A percentile compares a stretch with the other conserved stretches of the same genome.
These are phyloP conservation scores for Alca torda DNA, from an alignment of 2,797 vertebrate species.

Conservation along the genomic window DNA sequence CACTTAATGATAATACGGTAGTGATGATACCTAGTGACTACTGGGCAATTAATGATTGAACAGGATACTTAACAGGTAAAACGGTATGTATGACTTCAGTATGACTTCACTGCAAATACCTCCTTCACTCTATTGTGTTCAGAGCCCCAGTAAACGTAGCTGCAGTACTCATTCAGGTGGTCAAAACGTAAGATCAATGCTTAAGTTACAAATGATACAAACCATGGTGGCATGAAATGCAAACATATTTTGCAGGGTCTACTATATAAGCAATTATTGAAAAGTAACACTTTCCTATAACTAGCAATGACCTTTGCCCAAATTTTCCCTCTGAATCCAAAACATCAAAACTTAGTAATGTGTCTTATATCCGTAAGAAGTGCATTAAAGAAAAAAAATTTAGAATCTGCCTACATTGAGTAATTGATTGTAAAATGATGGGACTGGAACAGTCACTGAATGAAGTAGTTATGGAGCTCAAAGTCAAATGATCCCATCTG, in stretches of 20 bases:
- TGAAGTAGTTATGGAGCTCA: background rate
- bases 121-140: background rate
- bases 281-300: background rate
- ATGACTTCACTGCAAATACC: background rate
- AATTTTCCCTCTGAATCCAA: background rate
- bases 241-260: background rate
- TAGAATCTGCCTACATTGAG: background rate
- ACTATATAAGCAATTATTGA: background rate
- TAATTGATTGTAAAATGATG: background rate
- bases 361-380: background rate
- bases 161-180: background rate
- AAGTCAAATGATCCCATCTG: background rate
- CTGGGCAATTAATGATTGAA: background rate
- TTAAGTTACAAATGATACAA: background rate
- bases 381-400: background rate
- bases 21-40: background rate
- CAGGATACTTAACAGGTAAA: background rate
- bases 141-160: background rate
- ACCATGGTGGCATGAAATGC: background rate
- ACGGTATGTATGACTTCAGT: background rate
- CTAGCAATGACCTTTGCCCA: background rate
- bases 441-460: background rate
- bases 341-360: background rate
- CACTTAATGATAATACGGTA: background rate
- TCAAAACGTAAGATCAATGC: background rate